Evolutionary conservation across 2,888 invertebrate genomes (phyloP).

Genomic region (Marasmarcha lunaedactyla): DNA sequence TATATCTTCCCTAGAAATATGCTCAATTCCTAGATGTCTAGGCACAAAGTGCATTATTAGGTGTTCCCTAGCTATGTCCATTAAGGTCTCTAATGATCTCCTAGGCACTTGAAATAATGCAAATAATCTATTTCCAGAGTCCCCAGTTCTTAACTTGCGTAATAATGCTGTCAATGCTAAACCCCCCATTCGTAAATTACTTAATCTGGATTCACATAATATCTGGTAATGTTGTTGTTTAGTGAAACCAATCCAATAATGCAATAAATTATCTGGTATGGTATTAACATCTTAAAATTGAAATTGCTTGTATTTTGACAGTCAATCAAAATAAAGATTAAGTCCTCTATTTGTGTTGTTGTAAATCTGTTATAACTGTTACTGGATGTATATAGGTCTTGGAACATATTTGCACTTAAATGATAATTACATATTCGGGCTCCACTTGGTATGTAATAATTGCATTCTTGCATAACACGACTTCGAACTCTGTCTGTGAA

Average conservation of each 20-base stretch:
- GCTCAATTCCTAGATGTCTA: conserved; percentile 1
- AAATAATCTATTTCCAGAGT: conserved; percentile 3
- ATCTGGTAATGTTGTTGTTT: conserved; percentile 9
- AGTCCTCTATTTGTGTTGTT: too few species aligned
- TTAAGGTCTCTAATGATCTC: conserved; percentile 1
- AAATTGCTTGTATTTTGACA: neutral
- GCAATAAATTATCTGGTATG: conserved; percentile 6
- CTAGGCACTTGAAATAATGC: conserved; percentile 4
- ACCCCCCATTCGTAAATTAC: conserved; percentile 1
- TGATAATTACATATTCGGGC: too few species aligned
- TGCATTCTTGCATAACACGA: too few species aligned
- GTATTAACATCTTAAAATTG: conserved; percentile 10
- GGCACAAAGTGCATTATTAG: too few species aligned
- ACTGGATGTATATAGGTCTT: too few species aligned
- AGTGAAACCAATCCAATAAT: conserved; percentile 8
- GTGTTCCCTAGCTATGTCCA: conserved; percentile 4
- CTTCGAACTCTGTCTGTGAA: too few species aligned
- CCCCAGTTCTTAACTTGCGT: too few species aligned
- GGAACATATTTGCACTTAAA: too few species aligned
- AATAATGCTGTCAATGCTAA: neutral
- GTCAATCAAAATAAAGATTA: too few species aligned
- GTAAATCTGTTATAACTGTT: too few species aligned
- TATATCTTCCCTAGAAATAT: neutral
- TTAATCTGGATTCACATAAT: conserved; percentile 6
- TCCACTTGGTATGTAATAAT: too few species aligned